A percentile compares a stretch with the other conserved stretches of the same genome.
Conservation (phyloP, 2,113 vertebrate species). For the Lagopus muta region DNA sequence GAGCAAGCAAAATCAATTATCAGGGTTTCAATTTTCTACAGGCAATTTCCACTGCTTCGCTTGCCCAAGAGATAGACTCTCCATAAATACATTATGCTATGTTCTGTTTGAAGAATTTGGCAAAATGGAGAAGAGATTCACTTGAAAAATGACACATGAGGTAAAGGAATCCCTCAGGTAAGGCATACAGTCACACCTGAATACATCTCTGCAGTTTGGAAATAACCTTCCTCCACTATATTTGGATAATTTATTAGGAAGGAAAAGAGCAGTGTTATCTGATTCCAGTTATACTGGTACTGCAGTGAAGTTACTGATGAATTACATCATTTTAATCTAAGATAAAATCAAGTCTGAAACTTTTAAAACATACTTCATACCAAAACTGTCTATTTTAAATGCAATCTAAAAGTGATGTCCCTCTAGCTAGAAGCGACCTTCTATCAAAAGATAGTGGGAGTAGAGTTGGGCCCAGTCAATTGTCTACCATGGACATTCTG, state of each 20-base stretch:
- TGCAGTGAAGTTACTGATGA: not conserved
- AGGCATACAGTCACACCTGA: slow-evolving; percentile 54
- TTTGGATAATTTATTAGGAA: slow-evolving; percentile 49
- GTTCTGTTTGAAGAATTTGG: slow-evolving; percentile 66
- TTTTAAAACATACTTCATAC: slow-evolving; percentile 36
- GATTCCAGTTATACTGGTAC: not conserved
- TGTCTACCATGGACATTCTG: not conserved
- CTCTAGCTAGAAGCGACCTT: slow-evolving; percentile 18
- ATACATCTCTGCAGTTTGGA: slow-evolving; percentile 33
- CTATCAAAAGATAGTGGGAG: not conserved
- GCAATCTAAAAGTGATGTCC: slow-evolving; percentile 13
- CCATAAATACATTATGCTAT: slow-evolving; percentile 70
- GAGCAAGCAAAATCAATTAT: slow-evolving; percentile 79
- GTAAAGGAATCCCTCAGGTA: slow-evolving; percentile 67
- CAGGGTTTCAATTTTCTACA: slow-evolving; percentile 75
- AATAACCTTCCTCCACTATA: slow-evolving; percentile 54
- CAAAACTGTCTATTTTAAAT: slow-evolving; percentile 28
- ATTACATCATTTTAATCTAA: not conserved
- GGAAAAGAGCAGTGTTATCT: not conserved
- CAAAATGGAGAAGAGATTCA: slow-evolving; percentile 60
- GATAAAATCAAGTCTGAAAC: not conserved
- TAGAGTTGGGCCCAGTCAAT: not conserved
- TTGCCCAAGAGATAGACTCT: slow-evolving; percentile 69
- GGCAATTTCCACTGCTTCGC: slow-evolving; percentile 71
- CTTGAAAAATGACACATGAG: slow-evolving; percentile 57